Percentiles rank a stretch among this genome's conserved stretches.
These are phyloP conservation scores for Linhomoeus sp. DNA, from an alignment of 2,888 invertebrate species.

Conservation along the genomic window DNA sequence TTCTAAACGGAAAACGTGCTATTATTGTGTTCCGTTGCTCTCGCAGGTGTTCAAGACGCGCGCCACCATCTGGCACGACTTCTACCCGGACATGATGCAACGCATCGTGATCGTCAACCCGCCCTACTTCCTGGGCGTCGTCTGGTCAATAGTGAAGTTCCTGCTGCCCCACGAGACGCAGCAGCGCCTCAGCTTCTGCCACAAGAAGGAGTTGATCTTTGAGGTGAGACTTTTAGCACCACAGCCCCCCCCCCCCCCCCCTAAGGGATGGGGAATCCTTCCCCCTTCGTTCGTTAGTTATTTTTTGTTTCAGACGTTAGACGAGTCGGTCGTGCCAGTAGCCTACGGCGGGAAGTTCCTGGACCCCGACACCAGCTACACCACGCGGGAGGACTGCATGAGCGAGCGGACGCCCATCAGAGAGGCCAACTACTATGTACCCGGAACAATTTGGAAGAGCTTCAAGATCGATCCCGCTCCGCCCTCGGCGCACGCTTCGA, in stretches of 20 bases:
- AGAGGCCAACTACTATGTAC: constrained; percentile 2
- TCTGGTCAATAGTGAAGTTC: constrained; percentile 10
- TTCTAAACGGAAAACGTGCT: too few relatives aligned
- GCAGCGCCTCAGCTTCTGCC: constrained; percentile 5
- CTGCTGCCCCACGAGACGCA: constrained; percentile 5
- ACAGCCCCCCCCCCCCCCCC: too few relatives aligned
- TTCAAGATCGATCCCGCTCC: not conserved
- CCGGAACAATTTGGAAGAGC: not conserved
- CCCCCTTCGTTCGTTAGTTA: too few relatives aligned
- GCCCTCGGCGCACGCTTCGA: not conserved
- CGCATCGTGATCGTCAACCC: constrained; percentile 13
- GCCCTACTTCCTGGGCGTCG: constrained; percentile 9
- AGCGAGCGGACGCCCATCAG: constrained; percentile 6
- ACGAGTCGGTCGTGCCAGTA: constrained; percentile 9
- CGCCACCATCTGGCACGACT: constrained; percentile 13
- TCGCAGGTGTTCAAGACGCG: constrained; percentile 6
- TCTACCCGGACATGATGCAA: constrained; percentile 12
- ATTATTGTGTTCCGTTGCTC: too few relatives aligned
- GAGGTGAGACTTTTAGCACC: too few relatives aligned
- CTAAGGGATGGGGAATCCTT: too few relatives aligned
- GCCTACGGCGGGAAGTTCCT: constrained; percentile 9
- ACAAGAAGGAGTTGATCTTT: constrained; percentile 2
- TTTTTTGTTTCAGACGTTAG: not conserved
- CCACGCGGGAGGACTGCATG: constrained; percentile 3
- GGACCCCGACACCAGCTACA: not conserved